phyloP scores from a whole-genome alignment of 2,888 invertebrate genomes.

The Pterostichus madidus region DNA sequence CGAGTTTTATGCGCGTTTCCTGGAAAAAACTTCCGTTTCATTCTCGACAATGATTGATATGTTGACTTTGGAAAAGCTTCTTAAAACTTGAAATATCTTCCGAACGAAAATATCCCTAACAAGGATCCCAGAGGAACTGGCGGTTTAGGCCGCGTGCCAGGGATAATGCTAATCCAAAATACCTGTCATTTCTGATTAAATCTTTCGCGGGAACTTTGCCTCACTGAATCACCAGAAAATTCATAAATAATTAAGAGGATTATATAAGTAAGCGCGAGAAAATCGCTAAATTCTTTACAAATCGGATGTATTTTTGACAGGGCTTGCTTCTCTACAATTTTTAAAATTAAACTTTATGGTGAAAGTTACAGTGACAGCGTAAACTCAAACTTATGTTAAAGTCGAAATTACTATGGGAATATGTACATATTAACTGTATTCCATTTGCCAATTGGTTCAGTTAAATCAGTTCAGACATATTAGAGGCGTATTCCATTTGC shows the following conservation, averaged over 20 bases:
- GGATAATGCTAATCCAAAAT: conserved; percentile 56
- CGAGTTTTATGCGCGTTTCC: conserved; percentile 56
- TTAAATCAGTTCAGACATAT: too few species aligned
- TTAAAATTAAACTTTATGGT: too few species aligned
- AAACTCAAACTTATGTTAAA: too few species aligned
- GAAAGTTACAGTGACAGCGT: too few species aligned
- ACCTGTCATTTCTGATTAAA: conserved; percentile 58
- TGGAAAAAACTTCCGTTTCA: conserved; percentile 51
- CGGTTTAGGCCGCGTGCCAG: neutral
- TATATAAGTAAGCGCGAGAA: neutral
- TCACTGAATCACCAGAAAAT: conserved; percentile 23
- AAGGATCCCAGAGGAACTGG: conserved; percentile 31
- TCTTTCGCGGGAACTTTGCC: conserved; percentile 46
- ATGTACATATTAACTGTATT: too few species aligned
- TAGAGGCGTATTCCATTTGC: too few species aligned
- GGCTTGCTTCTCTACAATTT: too few species aligned
- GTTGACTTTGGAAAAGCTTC: conserved; percentile 59
- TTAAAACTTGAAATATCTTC: conserved; percentile 61
- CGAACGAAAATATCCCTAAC: conserved; percentile 54
- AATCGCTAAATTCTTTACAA: too few species aligned
- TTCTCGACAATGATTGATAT: conserved; percentile 65
- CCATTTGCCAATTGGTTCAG: too few species aligned
- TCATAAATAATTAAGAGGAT: conserved; percentile 55
- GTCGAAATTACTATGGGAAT: too few species aligned
- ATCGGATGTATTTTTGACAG: too few species aligned